Base-by-base conservation (phyloP, 2,888 invertebrate genomes). In the Phorcus lineatus region DNA sequence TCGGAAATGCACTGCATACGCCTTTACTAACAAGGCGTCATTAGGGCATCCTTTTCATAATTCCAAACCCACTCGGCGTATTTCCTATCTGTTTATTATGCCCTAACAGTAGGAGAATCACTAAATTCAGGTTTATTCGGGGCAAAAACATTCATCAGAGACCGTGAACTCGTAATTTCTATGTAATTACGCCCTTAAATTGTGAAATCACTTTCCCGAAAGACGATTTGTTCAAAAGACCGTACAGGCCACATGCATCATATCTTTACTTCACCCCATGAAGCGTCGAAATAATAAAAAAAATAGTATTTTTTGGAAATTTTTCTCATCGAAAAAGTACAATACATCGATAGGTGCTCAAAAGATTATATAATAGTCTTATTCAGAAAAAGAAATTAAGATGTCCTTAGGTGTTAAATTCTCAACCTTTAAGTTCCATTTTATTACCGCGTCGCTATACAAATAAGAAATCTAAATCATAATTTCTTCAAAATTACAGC, bases 371-470 rank as follows among this genome's bases (percentile, higher is more conserved):
- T 62, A 62, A 62, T 62, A 28, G 62, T 62, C 28, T 62, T 62
- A 62, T 62, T 62, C 28, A 62, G 62, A 62, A 62, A 62, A 62
- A 62, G n/a, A 62, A 62, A 62, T 62, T 62, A 62, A 62, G 13
- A 47, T 13, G 47, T 47, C 47, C 47, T 47, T 47, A 47, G 62
- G 62, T 62, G 62, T 62, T 62, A 62, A 62, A 62, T 62, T 62
- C 62, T 62, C 62, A 28, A 62, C 62, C 13, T 28, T 24, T 28
- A 24, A 28, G 62, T 28, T 28, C 62, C 62, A 28, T 62, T 62
- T 28, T 62, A 28, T 62, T 24, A 62, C 62, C 24, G 62, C 28
- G 28, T 62, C 28, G 24, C 28, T 28, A 47, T 47, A 24, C 24
- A 28, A 24, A 62, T 28, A 62, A 62, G 28, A 62, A 62, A 24